Conservation (phyloP, 2,797 vertebrate species). For the Heteromormyrus szaboi region DNA sequence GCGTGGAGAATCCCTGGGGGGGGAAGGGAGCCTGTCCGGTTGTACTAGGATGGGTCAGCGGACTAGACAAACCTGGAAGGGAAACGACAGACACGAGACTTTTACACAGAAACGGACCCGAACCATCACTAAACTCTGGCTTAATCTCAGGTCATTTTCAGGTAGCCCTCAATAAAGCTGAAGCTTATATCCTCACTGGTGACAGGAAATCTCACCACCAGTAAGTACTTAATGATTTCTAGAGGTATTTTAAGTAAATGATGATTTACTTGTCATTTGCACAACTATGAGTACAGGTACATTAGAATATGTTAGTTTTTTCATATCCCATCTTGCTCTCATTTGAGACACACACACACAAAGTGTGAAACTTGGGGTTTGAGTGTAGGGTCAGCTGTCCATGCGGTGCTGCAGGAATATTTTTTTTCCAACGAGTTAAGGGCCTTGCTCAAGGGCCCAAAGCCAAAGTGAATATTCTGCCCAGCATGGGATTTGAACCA, state of each 20-base stretch:
- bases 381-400: not conserved
- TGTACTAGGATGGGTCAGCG: slow-evolving; percentile 47
- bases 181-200: not conserved
- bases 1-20: slow-evolving; percentile 38
- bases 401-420: not conserved
- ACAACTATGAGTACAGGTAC: not conserved
- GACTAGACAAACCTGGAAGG: slow-evolving; percentile 54
- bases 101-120: not conserved
- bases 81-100: slow-evolving; percentile 10
- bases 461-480: not conserved
- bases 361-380: not conserved
- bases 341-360: not conserved
- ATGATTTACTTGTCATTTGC: not conserved
- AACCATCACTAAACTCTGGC: not conserved
- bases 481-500: not conserved
- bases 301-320: not conserved
- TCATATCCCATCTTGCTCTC: not conserved
- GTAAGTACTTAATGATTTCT: not conserved
- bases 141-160: not conserved
- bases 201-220: not conserved
- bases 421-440: not conserved
- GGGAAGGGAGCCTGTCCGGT: slow-evolving; percentile 44
- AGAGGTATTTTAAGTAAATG: not conserved
- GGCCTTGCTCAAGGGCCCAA: not conserved
- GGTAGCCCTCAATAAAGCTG: not conserved